Percentiles rank a stretch among this genome's conserved stretches.
Evolutionary conservation across 2,113 vertebrate species (phyloP).

Genomic region (Micronycteris hirsuta): DNA sequence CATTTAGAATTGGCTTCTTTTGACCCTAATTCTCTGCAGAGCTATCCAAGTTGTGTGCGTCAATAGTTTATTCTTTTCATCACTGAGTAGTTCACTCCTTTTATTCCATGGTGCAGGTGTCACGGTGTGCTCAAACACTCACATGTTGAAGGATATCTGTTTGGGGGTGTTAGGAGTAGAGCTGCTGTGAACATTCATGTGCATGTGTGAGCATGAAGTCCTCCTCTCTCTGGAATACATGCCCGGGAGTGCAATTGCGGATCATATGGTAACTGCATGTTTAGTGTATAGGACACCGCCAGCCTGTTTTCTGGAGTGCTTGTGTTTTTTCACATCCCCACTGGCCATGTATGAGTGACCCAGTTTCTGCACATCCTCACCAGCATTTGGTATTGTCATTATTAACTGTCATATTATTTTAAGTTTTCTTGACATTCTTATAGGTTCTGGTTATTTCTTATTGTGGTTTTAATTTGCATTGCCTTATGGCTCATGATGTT

Average conservation of each 20-base stretch:
- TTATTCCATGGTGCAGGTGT: background rate
- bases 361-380: background rate
- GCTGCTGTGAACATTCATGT: background rate
- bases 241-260: rapidly evolving
- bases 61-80: background rate
- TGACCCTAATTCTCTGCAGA: background rate
- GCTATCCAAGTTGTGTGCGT: background rate
- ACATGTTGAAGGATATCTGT: background rate
- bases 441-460: background rate
- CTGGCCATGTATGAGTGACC: background rate
- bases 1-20: background rate
- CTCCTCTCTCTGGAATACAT: background rate
- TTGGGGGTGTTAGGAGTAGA: background rate
- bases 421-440: background rate
- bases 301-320: background rate
- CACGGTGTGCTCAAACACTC: background rate
- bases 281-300: background rate
- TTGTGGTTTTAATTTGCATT: background rate
- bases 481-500: background rate
- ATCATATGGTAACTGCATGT: background rate
- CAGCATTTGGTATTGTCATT: background rate
- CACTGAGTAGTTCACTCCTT: background rate
- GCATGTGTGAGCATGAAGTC: background rate
- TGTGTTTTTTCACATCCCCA: background rate
- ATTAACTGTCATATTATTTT: background rate